These are phyloP conservation scores for Perca schrenkii DNA, from an alignment of 2,113 vertebrate genomes.

Conservation along the genomic window DNA sequence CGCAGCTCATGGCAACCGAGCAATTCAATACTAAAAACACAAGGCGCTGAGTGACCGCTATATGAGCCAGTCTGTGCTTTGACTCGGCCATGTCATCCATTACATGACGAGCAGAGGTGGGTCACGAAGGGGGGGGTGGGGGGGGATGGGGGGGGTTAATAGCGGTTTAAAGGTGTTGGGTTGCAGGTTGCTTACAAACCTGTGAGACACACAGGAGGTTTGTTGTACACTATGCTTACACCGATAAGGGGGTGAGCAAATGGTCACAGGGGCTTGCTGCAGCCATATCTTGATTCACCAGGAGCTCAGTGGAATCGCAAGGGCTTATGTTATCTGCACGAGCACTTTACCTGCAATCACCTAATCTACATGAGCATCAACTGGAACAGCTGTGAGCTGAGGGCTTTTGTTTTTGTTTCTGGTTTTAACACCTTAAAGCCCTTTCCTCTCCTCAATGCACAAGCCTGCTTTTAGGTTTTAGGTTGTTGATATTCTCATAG, in stretches of 20 bases:
- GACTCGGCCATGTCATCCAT: slow-evolving; percentile 61
- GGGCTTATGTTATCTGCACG: slow-evolving; percentile 28
- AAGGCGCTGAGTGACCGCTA: slow-evolving; percentile 58
- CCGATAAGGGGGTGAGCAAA: slow-evolving; percentile 43
- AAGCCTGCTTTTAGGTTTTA: no score
- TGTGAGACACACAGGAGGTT: slow-evolving; percentile 67
- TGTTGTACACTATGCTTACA: slow-evolving; percentile 36
- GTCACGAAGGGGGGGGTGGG: not conserved
- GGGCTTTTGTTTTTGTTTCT: not conserved
- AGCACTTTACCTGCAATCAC: slow-evolving; percentile 32
- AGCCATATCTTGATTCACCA: slow-evolving; percentile 25
- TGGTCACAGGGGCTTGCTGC: slow-evolving; percentile 36
- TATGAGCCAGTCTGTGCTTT: slow-evolving; percentile 55
- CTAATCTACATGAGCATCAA: slow-evolving; percentile 34
- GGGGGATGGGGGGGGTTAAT: slow-evolving; percentile 51
- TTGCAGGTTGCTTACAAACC: slow-evolving; percentile 79
- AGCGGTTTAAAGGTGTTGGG: slow-evolving; percentile 75
- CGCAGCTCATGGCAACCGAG: slow-evolving; percentile 74
- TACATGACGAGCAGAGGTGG: slow-evolving; percentile 50
- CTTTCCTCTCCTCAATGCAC: not conserved
- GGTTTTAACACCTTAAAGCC: not conserved
- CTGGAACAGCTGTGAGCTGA: slow-evolving; percentile 16
- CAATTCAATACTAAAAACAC: slow-evolving; percentile 68
- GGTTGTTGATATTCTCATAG: not conserved
- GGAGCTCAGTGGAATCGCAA: not conserved